phyloP scores from a whole-genome alignment of 2,888 invertebrate species.

The Tetranychus truncatus region DNA sequence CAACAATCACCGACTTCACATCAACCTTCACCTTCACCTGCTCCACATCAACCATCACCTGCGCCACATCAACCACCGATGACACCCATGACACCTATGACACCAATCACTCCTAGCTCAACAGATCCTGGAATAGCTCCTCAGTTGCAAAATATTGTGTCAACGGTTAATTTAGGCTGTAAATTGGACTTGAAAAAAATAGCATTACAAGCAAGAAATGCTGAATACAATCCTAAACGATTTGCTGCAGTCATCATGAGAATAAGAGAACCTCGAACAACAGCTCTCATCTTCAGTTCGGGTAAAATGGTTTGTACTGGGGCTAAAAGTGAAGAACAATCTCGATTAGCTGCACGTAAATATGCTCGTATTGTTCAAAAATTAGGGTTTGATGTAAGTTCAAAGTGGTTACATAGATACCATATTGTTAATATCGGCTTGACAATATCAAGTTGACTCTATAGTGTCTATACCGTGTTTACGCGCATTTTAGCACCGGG shows the following conservation, averaged over 20 bases:
- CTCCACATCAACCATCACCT: neutral
- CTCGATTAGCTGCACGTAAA: constrained; percentile 40
- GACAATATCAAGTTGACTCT: no score
- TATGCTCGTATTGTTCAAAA: constrained; percentile 43
- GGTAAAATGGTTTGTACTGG: constrained; percentile 45
- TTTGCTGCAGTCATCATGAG: constrained; percentile 44
- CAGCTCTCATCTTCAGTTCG: constrained; percentile 41
- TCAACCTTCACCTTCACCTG: neutral
- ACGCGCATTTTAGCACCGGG: no score
- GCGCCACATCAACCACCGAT: constrained; percentile 13
- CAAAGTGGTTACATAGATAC: neutral
- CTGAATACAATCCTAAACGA: constrained; percentile 42
- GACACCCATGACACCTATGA: constrained; percentile 30
- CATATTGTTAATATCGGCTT: neutral
- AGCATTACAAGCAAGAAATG: constrained; percentile 40
- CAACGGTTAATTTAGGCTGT: constrained; percentile 39
- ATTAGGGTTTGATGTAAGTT: constrained; percentile 36
- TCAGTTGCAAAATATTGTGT: constrained; percentile 57
- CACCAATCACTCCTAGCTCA: constrained; percentile 70
- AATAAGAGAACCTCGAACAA: constrained; percentile 41
- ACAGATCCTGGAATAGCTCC: constrained; percentile 84
- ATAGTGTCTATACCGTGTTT: no score
- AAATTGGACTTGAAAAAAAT: constrained; percentile 40
- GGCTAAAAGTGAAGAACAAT: constrained; percentile 40
- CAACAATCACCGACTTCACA: constrained; percentile 14